These are phyloP conservation scores for Drosophila anceps DNA, from an alignment of 2,888 invertebrate genomes.

Conservation along the genomic window DNA sequence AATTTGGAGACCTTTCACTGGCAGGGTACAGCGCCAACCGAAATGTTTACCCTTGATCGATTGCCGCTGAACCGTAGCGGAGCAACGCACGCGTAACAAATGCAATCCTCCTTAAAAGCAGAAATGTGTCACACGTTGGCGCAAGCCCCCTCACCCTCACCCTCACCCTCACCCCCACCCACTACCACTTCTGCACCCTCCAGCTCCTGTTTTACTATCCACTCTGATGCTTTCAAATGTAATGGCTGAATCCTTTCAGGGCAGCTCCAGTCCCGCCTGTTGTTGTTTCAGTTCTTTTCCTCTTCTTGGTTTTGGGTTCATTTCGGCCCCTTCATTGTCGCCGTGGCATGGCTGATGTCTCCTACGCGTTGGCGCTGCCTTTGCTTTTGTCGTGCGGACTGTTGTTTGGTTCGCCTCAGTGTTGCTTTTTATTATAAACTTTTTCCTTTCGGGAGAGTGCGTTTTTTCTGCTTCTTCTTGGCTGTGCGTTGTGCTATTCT, in stretches of 20 bases:
- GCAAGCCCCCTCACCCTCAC: slow-evolving; percentile 31
- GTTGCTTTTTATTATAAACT: slow-evolving; percentile 67
- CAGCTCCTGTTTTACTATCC: slow-evolving; percentile 1
- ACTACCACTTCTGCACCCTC: background rate
- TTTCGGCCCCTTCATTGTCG: slow-evolving; percentile 67
- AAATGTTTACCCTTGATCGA: slow-evolving; percentile 81
- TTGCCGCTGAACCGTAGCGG: slow-evolving; percentile 78
- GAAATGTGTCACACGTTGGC: slow-evolving; percentile 82
- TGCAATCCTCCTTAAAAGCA: slow-evolving; percentile 83
- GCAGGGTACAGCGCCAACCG: slow-evolving; percentile 40
- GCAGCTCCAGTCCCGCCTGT: slow-evolving; percentile 56
- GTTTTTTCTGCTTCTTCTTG: slow-evolving; percentile 7
- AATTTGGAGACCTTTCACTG: slow-evolving; percentile 60
- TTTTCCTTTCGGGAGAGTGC: slow-evolving; percentile 50
- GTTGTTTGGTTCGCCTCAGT: slow-evolving; percentile 51
- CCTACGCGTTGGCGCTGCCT: slow-evolving; percentile 48
- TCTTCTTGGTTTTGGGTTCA: slow-evolving; percentile 37
- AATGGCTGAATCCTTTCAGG: slow-evolving; percentile 77
- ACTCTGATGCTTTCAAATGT: slow-evolving; percentile 47
- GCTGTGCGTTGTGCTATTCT: slow-evolving; percentile 45
- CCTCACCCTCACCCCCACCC: background rate
- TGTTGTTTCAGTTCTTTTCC: slow-evolving; percentile 42
- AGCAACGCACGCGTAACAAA: slow-evolving; percentile 80
- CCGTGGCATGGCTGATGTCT: slow-evolving; percentile 64
- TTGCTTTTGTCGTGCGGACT: slow-evolving; percentile 62